A percentile compares a stretch with the other conserved stretches of the same genome.
These are phyloP conservation scores for Hydropotes inermis DNA, from an alignment of 2,113 vertebrate species.

Conservation along the genomic window DNA sequence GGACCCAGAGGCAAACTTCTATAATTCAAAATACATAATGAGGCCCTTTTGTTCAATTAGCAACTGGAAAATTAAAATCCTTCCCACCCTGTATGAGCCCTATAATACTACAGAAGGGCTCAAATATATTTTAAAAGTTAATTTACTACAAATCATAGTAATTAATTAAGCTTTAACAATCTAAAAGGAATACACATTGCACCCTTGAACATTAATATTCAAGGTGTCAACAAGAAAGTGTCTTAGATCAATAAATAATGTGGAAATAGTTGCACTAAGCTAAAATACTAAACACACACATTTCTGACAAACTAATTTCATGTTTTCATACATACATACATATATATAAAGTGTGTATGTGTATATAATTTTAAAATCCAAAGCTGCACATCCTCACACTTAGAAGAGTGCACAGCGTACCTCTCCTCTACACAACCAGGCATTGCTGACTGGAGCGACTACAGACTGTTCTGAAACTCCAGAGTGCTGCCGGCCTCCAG, in stretches of 20 bases:
- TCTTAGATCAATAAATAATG: slow-evolving; percentile 89
- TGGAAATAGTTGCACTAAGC: slow-evolving; percentile 86
- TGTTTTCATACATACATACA: slow-evolving; percentile 76
- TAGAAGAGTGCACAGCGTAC: slow-evolving; percentile 68
- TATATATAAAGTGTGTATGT: slow-evolving; percentile 78
- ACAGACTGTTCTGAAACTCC: slow-evolving; percentile 69
- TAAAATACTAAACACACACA: slow-evolving; percentile 81
- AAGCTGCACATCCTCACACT: slow-evolving; percentile 81
- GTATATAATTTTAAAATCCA: slow-evolving; percentile 77
- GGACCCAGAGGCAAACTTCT: slow-evolving; percentile 60
- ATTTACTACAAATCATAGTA: slow-evolving; percentile 81
- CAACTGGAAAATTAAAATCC: slow-evolving; percentile 70
- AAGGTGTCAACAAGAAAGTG: slow-evolving; percentile 82
- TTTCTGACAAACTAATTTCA: slow-evolving; percentile 75
- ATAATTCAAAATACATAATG: slow-evolving; percentile 60
- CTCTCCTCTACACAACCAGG: slow-evolving; percentile 72
- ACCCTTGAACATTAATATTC: slow-evolving; percentile 83
- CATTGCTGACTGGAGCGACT: slow-evolving; percentile 69
- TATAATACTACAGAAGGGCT: slow-evolving; percentile 67
- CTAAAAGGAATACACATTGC: slow-evolving; percentile 88
- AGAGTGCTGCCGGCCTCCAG: not conserved
- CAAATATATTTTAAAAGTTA: slow-evolving; percentile 82
- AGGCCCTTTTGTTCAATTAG: slow-evolving; percentile 63
- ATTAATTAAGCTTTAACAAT: slow-evolving; percentile 84
- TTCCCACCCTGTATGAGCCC: slow-evolving; percentile 72